Conservation (phyloP, 1,140 invertebrate species). For the Drosophila pallidifrons region DNA sequence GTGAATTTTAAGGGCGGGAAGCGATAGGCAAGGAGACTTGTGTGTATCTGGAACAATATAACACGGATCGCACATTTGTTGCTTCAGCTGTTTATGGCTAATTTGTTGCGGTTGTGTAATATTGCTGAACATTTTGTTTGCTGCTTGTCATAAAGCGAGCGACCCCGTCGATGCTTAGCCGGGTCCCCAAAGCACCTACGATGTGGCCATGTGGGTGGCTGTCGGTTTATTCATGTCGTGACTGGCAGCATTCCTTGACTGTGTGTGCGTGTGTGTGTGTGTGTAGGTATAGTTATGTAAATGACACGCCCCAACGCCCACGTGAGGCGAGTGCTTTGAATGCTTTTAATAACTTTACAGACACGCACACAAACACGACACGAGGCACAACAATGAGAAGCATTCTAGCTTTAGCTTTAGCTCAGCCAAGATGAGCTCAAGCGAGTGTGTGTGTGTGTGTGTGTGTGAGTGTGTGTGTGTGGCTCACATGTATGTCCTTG, state of each 20-base stretch:
- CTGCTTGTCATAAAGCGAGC: conserved; percentile 35
- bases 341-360: conserved; percentile 81
- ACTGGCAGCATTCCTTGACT: conserved; percentile 28
- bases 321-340: conserved; percentile 66
- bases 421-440: conserved; percentile 5
- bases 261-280: conserved; percentile 20
- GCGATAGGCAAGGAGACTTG: neutral
- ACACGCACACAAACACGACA: conserved; percentile 46
- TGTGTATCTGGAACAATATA: conserved; percentile 7
- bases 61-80: conserved; percentile 34
- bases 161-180: conserved; percentile 44
- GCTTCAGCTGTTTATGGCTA: conserved; percentile 53
- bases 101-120: conserved; percentile 75
- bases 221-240: conserved; percentile 48
- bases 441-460: neutral
- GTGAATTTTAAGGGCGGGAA: conserved; percentile 4
- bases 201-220: neutral
- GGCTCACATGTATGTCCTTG: conserved; percentile 28
- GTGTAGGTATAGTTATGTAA: conserved; percentile 67
- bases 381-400: conserved; percentile 1
- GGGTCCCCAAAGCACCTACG: conserved; percentile 40
- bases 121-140: conserved; percentile 55
- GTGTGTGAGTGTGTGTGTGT: neutral
- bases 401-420: neutral
- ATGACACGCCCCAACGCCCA: conserved; percentile 55